A percentile compares a stretch with the other conserved stretches of the same genome.
These are phyloP conservation scores for Philopedon plagiatum DNA, from an alignment of 2,888 invertebrate species.

Conservation along the genomic window DNA sequence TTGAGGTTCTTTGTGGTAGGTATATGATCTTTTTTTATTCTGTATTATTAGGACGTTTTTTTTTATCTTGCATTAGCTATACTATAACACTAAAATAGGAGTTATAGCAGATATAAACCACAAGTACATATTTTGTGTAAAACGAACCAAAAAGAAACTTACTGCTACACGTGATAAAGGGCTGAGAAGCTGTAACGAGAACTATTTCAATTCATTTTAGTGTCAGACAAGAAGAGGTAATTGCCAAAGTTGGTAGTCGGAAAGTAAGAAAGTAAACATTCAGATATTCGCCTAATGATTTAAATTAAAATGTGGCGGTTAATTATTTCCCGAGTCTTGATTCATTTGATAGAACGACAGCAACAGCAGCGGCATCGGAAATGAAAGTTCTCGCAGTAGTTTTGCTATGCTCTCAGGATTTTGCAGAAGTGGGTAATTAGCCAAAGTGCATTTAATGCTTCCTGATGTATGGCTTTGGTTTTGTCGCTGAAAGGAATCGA, in stretches of 20 bases:
- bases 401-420: neutral
- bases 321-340: slow-evolving; percentile 14
- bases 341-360: slow-evolving; percentile 1
- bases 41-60: no score
- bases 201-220: neutral
- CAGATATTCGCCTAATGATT: slow-evolving; percentile 7
- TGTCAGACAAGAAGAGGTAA: neutral
- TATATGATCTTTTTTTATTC: no score
- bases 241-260: neutral
- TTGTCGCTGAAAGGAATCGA: neutral
- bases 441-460: slow-evolving; percentile 1
- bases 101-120: no score
- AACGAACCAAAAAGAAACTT: no score
- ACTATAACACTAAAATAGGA: no score
- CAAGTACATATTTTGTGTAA: no score
- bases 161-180: neutral
- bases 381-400: neutral
- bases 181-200: neutral
- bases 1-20: no score
- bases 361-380: neutral
- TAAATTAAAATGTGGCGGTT: slow-evolving; percentile 25
- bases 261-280: slow-evolving; percentile 21
- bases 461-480: neutral
- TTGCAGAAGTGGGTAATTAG: slow-evolving; percentile 12
- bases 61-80: no score